Base-by-base conservation (phyloP, 2,113 vertebrate genomes). In the Verasper variegatus region DNA sequence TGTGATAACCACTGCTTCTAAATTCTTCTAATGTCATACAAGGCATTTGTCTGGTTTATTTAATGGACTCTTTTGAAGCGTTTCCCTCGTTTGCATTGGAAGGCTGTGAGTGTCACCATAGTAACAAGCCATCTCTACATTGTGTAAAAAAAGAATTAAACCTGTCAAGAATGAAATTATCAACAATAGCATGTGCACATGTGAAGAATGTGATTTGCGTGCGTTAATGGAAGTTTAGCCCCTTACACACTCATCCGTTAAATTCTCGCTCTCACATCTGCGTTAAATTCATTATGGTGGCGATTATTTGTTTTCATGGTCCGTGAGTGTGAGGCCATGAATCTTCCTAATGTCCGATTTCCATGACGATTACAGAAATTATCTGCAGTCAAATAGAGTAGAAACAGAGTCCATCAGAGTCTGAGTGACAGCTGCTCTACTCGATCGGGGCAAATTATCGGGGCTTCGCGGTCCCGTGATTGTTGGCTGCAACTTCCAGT, bases 331-430 rank as follows among this genome's bases (percentile, higher is more conserved):
- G 56, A 77, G 55, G 68, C 17, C 10, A 51, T 81, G 70, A 56
- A 74, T 80, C 64, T 69, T 57, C 72, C 26, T 54, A 45, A 63
- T 86, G 74, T 66, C 60, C 13, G 11, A 27, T 85, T 75, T 80
- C 66, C 0, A 18, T 52, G 47, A 47, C 76, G 68, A 86, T 88
- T 80, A 77, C 67, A 57, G 68, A 45, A 82, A 73, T 86, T 75
- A 78, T 81, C 42, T 68, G 1, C 37, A 24, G 45, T 42, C 42
- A 63, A 59, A 61, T 65, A 31, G 68, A 56, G 72, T 49, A n/a
- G 31, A 63, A 61, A 31, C 9, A 52, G 42, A 73, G 51, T 68
- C 27, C 17, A 47, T 76, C 67, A n/a, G 55, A 51, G 55, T 40
- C 15, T 81, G 74, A 76, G 27, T 77, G 71, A 74, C 73, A 60